These are phyloP conservation scores for Calidris pugnax DNA, from an alignment of 2,113 vertebrate genomes.

Conservation along the genomic window DNA sequence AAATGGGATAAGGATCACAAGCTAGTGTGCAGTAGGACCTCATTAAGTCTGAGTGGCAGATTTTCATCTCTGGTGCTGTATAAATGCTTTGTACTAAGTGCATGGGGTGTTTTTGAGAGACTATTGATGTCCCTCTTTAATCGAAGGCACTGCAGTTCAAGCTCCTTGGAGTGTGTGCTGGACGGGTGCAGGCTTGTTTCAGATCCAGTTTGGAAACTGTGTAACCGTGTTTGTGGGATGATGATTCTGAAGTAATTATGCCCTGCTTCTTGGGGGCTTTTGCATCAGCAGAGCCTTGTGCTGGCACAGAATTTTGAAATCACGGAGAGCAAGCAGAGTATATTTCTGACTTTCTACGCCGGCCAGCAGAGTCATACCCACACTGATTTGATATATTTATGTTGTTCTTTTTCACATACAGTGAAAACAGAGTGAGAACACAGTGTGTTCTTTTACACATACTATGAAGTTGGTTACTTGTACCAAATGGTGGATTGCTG, in stretches of 20 bases:
- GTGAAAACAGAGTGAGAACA: too few species aligned
- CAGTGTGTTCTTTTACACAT: too few species aligned
- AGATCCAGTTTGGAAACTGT: neutral
- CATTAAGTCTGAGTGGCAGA: neutral
- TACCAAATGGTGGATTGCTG: neutral
- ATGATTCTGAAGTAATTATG: neutral
- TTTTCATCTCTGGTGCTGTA: neutral
- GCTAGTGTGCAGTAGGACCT: neutral
- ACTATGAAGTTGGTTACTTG: neutral
- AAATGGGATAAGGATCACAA: neutral
- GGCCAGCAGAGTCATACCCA: neutral
- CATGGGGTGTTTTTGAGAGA: neutral
- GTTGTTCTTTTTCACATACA: neutral
- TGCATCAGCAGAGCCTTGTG: neutral
- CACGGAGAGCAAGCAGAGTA: neutral
- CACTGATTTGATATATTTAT: neutral
- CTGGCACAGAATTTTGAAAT: neutral
- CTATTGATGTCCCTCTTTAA: neutral
- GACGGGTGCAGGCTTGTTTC: neutral
- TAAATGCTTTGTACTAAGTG: neutral
- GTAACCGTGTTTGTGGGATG: neutral
- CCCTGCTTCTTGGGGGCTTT: neutral
- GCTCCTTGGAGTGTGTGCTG: neutral
- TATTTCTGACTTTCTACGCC: neutral
- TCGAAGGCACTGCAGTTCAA: fast-evolving